Percentiles rank a stretch among this genome's conserved stretches.
Conservation (phyloP, 2,797 vertebrate genomes). For the Cephalopachus bancanus region DNA sequence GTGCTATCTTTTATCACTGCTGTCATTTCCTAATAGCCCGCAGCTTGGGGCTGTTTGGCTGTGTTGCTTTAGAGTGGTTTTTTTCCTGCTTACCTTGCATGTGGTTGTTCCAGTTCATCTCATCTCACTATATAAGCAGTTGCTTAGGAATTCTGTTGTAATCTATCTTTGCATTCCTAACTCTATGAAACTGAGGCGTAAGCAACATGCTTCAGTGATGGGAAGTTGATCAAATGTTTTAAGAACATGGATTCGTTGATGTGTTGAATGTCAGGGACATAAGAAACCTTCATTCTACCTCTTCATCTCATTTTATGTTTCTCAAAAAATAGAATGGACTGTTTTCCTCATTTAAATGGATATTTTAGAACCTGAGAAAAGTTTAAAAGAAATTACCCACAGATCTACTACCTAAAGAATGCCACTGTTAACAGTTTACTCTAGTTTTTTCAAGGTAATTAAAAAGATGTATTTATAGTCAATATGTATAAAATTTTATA, state of each 20-base stretch:
- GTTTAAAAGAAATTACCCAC: background rate
- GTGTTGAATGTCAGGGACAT: background rate
- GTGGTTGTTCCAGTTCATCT: constrained; percentile 58
- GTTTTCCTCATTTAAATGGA: background rate
- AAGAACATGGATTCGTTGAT: background rate
- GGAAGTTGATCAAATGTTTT: background rate
- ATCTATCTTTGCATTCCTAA: constrained; percentile 47
- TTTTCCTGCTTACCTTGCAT: constrained; percentile 65
- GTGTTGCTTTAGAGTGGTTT: background rate
- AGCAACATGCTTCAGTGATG: constrained; percentile 10
- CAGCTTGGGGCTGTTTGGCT: constrained; percentile 46
- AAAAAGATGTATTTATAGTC: constrained; percentile 14
- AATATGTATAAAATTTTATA: constrained; percentile 32
- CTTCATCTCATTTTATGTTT: constrained; percentile 30
- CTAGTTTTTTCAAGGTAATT: background rate
- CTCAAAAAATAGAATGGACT: background rate
- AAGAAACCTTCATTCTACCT: background rate
- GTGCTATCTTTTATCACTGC: constrained; percentile 62
- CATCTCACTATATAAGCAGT: constrained; percentile 59
- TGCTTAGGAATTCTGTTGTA: constrained; percentile 63
- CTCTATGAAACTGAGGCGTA: background rate
- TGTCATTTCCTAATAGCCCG: constrained; percentile 58
- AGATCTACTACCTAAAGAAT: background rate
- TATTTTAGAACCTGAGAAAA: constrained; percentile 35
- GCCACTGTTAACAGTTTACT: background rate